Evolutionary conservation across 2,797 vertebrate species (phyloP).

Genomic region (Clarias fuscus): DNA sequence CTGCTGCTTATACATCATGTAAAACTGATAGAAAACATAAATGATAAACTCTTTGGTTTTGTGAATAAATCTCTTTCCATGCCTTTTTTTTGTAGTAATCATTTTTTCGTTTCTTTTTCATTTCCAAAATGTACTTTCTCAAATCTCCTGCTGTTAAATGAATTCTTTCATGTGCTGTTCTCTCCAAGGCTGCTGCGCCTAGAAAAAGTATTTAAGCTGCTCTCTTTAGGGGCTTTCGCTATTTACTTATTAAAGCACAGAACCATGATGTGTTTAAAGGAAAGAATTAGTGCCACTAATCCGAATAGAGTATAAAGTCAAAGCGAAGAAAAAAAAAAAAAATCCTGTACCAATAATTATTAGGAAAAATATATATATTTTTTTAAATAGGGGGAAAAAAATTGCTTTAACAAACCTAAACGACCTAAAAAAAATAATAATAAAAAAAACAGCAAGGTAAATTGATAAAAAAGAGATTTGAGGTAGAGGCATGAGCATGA

Average conservation of each 20-base stretch:
- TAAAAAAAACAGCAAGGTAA: background rate
- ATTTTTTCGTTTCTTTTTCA: background rate
- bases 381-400: background rate
- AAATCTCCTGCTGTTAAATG: background rate
- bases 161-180: background rate
- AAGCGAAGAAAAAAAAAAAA: background rate
- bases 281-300: background rate
- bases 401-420: background rate
- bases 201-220: background rate
- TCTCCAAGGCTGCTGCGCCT: background rate
- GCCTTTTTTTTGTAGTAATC: background rate
- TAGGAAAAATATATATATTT: background rate
- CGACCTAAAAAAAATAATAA: background rate
- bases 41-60: conserved; percentile 69
- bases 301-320: background rate
- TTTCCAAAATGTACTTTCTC: background rate
- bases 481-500: background rate
- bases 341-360: background rate
- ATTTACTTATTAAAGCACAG: background rate
- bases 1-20: conserved; percentile 7
- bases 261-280: background rate
- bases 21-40: conserved; percentile 37
- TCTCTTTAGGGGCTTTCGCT: background rate
- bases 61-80: conserved; percentile 55
- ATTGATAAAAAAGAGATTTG: background rate